Conservation (phyloP, 2,888 invertebrate species). For the Rhodophaea formosa region DNA sequence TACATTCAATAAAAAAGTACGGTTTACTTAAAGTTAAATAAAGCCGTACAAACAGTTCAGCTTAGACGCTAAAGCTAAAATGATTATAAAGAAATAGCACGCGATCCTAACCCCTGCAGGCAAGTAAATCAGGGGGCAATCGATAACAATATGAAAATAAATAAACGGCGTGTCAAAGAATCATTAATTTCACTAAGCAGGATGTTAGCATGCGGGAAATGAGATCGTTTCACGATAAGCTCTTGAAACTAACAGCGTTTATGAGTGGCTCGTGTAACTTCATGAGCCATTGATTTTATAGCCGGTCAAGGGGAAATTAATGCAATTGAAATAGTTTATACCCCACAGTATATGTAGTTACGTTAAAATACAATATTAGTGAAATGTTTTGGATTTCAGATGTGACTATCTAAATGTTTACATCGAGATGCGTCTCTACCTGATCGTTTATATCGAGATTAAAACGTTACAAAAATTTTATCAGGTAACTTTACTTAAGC, state of each 20-base stretch:
- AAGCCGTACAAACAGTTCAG: no score
- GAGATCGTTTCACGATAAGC: slow-evolving; percentile 50
- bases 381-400: no score
- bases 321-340: slow-evolving; percentile 14
- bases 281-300: slow-evolving; percentile 2
- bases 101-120: background rate
- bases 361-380: no score
- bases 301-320: slow-evolving; percentile 32
- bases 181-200: slow-evolving; percentile 67
- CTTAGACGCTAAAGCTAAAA: background rate
- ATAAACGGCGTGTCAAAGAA: slow-evolving; percentile 43
- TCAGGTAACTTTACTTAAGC: no score
- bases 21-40: no score
- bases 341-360: background rate
- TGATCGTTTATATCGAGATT: no score
- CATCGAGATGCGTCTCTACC: no score
- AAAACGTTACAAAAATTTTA: no score
- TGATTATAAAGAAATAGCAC: background rate
- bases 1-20: no score
- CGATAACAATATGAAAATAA: slow-evolving; percentile 38
- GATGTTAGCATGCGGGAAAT: slow-evolving; percentile 52
- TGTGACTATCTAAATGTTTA: no score
- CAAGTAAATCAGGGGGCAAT: background rate
- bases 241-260: slow-evolving; percentile 10
- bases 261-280: background rate